Evolutionary conservation across 2,113 vertebrate species (phyloP).

Genomic region (Pedionomus torquatus): DNA sequence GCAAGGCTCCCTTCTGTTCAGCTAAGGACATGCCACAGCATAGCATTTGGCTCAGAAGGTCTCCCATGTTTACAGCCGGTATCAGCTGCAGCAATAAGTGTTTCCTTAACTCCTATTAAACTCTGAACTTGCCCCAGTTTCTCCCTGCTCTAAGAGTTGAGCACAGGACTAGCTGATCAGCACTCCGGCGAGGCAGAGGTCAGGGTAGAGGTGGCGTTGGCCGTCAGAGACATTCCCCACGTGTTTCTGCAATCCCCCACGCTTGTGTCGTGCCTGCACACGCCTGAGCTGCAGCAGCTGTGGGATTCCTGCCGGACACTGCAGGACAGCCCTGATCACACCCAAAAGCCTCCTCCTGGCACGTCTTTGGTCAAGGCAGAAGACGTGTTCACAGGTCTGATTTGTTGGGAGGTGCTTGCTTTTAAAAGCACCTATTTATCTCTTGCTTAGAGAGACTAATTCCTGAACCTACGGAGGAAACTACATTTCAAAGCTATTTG

Average conservation of each 20-base stretch:
- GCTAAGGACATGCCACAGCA: neutral
- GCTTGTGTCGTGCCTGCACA: neutral
- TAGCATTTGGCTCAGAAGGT: slow-evolving; percentile 36
- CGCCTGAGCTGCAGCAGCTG: slow-evolving; percentile 20
- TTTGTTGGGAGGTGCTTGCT: neutral
- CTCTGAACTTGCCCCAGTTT: slow-evolving; percentile 1
- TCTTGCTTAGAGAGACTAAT: neutral
- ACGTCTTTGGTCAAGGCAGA: neutral
- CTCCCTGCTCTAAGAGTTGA: neutral
- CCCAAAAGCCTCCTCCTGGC: neutral
- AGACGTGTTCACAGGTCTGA: neutral
- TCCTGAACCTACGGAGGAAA: neutral
- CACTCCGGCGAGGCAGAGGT: slow-evolving; percentile 4
- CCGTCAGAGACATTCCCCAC: slow-evolving; percentile 33
- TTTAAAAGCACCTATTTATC: neutral
- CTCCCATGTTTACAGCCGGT: slow-evolving; percentile 33
- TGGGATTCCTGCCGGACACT: neutral
- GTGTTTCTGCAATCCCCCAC: neutral
- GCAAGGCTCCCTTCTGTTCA: neutral
- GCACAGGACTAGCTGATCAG: neutral
- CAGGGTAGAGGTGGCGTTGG: neutral
- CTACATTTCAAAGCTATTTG: neutral
- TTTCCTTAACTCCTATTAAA: slow-evolving; percentile 41
- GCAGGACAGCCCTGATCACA: neutral
- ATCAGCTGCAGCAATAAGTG: neutral